Evolutionary conservation across 1,140 invertebrate genomes (phyloP).

Genomic region (Penaeus chinensis): DNA sequence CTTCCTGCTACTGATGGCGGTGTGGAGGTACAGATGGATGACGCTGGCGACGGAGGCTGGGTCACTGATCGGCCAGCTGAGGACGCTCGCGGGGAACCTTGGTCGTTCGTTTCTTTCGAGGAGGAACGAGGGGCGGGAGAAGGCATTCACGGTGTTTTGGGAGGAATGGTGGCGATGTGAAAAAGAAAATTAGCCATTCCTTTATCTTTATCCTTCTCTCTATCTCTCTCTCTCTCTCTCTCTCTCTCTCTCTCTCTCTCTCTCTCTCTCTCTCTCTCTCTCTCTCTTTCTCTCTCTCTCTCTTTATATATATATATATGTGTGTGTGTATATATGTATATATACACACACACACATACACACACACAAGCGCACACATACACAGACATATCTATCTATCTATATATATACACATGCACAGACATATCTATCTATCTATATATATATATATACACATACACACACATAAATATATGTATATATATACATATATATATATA

Average conservation of each 20-base stretch:
- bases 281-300: not conserved
- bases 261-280: not conserved
- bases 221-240: slow-evolving; percentile 4
- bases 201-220: not conserved
- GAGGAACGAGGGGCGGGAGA: not conserved
- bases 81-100: no score
- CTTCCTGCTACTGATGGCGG: no score
- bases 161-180: not conserved
- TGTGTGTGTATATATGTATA: not conserved
- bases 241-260: slow-evolving; percentile 8
- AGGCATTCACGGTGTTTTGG: not conserved
- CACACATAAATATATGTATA: not conserved
- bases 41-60: no score
- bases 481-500: slow-evolving; percentile 18
- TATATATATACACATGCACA: not conserved
- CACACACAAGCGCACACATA: not conserved
- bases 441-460: slow-evolving; percentile 12
- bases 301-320: not conserved
- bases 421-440: not conserved
- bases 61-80: no score
- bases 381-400: not conserved
- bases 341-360: no score
- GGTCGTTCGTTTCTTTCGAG: not conserved
- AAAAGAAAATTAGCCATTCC: not conserved
- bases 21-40: no score